phyloP scores from a whole-genome alignment of 2,888 invertebrate species.

The Baronia brevicornis region DNA sequence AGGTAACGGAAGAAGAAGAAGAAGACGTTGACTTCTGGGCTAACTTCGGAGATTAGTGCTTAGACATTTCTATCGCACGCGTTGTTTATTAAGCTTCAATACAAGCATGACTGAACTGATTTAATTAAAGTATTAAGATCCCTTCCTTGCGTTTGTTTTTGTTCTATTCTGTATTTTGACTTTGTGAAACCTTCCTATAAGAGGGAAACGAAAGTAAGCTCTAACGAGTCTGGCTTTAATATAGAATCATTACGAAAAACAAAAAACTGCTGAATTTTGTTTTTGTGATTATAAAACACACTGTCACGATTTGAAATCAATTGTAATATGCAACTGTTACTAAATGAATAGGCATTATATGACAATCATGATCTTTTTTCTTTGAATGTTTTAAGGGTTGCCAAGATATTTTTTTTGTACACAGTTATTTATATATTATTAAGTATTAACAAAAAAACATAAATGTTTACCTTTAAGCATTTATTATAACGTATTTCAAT shows the following conservation, averaged over 20 bases:
- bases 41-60: slow-evolving; percentile 59
- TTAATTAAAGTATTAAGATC: slow-evolving; percentile 50
- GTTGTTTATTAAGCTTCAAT: slow-evolving; percentile 41
- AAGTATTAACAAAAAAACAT: too few relatives aligned
- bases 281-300: slow-evolving; percentile 3
- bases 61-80: slow-evolving; percentile 44
- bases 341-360: too few relatives aligned
- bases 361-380: too few relatives aligned
- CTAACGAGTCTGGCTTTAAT: slow-evolving; percentile 19
- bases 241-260: slow-evolving; percentile 7
- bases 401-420: too few relatives aligned
- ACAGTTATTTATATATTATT: too few relatives aligned
- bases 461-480: slow-evolving; percentile 5
- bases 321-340: too few relatives aligned
- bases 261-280: slow-evolving; percentile 4
- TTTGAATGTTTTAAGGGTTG: too few relatives aligned
- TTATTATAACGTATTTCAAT: neutral
- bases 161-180: slow-evolving; percentile 19
- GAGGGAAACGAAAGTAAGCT: slow-evolving; percentile 16
- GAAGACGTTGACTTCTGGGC: slow-evolving; percentile 66
- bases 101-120: slow-evolving; percentile 64
- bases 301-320: too few relatives aligned
- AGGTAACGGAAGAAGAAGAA: slow-evolving; percentile 60
- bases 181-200: slow-evolving; percentile 17
- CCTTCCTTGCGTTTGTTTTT: slow-evolving; percentile 49